Evolutionary conservation across 2,113 vertebrate species (phyloP).

Genomic region (Rafetus swinhoei): DNA sequence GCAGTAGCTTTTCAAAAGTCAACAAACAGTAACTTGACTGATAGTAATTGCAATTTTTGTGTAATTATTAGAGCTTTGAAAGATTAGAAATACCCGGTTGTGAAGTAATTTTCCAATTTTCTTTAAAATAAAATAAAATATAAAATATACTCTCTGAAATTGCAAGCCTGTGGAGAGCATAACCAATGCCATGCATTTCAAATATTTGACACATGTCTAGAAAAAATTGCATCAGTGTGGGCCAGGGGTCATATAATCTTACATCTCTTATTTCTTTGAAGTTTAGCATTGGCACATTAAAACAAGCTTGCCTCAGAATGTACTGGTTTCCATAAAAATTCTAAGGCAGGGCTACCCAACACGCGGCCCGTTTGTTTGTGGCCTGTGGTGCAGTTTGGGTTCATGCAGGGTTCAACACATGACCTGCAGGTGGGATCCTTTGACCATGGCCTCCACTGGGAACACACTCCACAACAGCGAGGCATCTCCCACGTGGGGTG

Average conservation of each 20-base stretch:
- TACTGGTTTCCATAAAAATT: not conserved
- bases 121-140: accelerated
- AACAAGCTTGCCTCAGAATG: not conserved
- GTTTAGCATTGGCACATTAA: not conserved
- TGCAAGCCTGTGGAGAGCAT: not conserved
- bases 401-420: too few relatives aligned
- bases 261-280: accelerated
- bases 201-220: not conserved
- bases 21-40: not conserved
- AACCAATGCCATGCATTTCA: not conserved
- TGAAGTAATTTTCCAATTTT: not conserved
- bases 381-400: too few relatives aligned
- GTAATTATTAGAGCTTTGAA: not conserved
- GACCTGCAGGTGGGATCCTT: too few relatives aligned
- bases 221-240: not conserved
- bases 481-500: too few relatives aligned
- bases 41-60: not conserved
- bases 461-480: too few relatives aligned
- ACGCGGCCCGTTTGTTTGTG: too few relatives aligned
- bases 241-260: not conserved
- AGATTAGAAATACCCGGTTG: accelerated
- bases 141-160: not conserved
- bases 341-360: too few relatives aligned
- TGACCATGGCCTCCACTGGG: too few relatives aligned
- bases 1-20: not conserved